Evolutionary conservation across 1,140 invertebrate genomes (phyloP).

Genomic region (Trissolcus basalis): DNA sequence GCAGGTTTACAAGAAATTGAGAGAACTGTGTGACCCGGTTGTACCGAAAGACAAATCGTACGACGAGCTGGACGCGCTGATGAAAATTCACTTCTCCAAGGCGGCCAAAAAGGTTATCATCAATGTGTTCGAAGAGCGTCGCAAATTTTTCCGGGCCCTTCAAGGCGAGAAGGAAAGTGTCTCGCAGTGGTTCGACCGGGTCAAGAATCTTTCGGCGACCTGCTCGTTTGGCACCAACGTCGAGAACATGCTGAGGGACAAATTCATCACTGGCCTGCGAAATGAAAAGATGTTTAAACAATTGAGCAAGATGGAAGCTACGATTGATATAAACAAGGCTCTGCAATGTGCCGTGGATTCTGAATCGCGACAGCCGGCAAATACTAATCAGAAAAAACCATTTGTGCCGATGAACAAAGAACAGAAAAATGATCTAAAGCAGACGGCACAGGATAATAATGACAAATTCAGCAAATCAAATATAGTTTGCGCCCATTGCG

Average conservation of each 20-base stretch:
- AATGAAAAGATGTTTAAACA: conserved; percentile 11
- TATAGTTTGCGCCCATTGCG: conserved; percentile 7
- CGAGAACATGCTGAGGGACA: conserved; percentile 19
- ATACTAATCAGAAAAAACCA: too few relatives aligned
- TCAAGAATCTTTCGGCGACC: conserved; percentile 13
- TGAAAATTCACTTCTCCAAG: conserved; percentile 21
- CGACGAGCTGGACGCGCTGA: conserved; percentile 1
- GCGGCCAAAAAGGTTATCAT: not conserved
- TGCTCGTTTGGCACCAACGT: conserved; percentile 15
- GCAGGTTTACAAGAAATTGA: conserved; percentile 7
- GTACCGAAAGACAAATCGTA: conserved; percentile 26
- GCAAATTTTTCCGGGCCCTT: conserved; percentile 17
- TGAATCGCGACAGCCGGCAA: not conserved
- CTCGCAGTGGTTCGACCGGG: conserved; percentile 17
- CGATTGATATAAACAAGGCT: conserved; percentile 8
- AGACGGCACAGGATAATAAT: not conserved
- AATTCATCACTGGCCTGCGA: conserved; percentile 13
- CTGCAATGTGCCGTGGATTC: not conserved
- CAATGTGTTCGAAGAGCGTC: conserved; percentile 14
- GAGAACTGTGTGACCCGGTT: conserved; percentile 9
- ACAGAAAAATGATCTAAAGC: not conserved
- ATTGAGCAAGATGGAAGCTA: not conserved
- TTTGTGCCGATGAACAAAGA: too few relatives aligned
- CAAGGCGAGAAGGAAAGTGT: conserved; percentile 26
- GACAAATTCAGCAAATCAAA: not conserved